Evolutionary conservation across 2,113 vertebrate genomes (phyloP).

Genomic region (Bolborhynchus lineola): DNA sequence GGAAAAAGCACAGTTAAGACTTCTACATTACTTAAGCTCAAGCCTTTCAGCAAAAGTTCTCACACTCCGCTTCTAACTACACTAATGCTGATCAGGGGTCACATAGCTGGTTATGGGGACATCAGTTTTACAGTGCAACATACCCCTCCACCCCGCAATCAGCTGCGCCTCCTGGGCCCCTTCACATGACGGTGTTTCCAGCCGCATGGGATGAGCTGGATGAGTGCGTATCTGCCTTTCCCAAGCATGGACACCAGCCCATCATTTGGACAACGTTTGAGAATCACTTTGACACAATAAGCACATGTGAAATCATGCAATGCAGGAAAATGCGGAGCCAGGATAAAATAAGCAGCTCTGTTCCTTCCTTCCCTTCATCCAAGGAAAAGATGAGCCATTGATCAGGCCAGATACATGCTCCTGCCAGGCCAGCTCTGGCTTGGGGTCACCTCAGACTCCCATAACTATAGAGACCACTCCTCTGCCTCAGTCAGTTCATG

Average conservation of each 20-base stretch:
- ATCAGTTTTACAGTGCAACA: neutral
- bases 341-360: neutral
- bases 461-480: neutral
- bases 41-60: neutral
- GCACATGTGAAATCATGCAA: neutral
- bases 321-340: neutral
- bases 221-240: neutral
- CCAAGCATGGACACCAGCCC: neutral
- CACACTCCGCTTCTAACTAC: neutral
- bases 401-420: neutral
- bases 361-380: neutral
- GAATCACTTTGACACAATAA: constrained; percentile 2
- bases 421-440: neutral
- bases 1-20: neutral
- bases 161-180: rapidly evolving
- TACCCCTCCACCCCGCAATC: neutral
- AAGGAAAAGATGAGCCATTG: neutral
- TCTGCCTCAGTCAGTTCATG: neutral
- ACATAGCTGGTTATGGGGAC: neutral
- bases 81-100: neutral
- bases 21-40: neutral
- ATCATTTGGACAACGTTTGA: rapidly evolving
- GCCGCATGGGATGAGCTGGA: neutral
- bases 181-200: neutral
- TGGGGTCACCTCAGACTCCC: neutral